Base-by-base conservation (phyloP, 2,113 vertebrate genomes). In the Ascaphus truei region DNA sequence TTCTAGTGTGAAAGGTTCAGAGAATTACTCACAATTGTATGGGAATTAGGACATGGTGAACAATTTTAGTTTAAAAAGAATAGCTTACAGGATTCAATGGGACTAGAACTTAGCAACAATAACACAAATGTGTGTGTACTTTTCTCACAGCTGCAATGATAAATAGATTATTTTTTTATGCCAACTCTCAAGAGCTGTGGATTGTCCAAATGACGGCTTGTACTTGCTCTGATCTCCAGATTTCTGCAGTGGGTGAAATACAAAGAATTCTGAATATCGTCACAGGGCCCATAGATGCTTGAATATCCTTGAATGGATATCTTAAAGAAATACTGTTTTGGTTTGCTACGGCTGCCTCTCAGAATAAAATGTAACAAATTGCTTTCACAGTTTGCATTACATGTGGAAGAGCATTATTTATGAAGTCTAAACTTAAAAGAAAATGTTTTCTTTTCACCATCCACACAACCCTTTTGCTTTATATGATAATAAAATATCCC, bases 61-160 rank as follows among this genome's bases (percentile, higher is more conserved):
- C 63, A 55, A 41, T 30, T 34, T 41, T 55, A 56, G 36, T 36
- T 66, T n/a, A 52, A 53, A 66, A 36, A 66, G 55, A 41, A 55
- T 66, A 16, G 16, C 27, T 66, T 66, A 39, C 20, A 30, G 41
- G n/a, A 53, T 20, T 55, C 26, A 30, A 18, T 55, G 63, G 41
- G 36, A 55, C 26, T 37, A 43, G 50, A 55, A 66, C 30, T 36
- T 55, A 43, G 39, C 7, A 45, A 18, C n/a, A 18, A 13, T 45
- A 45, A 18, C n/a, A 45, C n/a, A 45, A 45, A 16, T 18, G 7
- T 45, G n/a, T 4, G 2, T 16, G n/a, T 7, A 20, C n/a, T 20
- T 15, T 41, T n/a, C 39, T 12, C n/a, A 41, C 8, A 9, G 9
- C 39, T 15, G 7, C 41, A 6, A 45, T 45, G 41, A 45, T 45